phyloP scores from a whole-genome alignment of 2,113 vertebrate genomes.

The Tachysurus fulvidraco region DNA sequence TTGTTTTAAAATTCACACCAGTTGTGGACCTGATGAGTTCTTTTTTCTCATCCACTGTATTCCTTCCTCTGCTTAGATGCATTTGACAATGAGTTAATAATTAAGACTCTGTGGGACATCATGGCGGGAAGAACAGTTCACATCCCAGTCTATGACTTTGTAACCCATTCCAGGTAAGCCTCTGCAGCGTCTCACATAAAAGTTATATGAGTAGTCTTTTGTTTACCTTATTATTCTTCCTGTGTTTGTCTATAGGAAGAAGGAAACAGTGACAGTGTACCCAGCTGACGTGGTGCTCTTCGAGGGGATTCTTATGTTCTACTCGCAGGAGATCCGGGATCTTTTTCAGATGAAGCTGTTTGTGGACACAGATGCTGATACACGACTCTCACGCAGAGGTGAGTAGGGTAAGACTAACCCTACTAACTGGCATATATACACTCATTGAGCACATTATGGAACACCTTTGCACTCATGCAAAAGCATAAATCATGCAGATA shows the following conservation, averaged over 20 bases:
- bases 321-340: slow-evolving; percentile 88
- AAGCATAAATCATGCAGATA: too few relatives aligned
- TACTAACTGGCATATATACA: background rate
- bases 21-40: background rate
- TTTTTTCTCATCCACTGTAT: slow-evolving; percentile 18
- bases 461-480: too few relatives aligned
- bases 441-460: too few relatives aligned
- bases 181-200: background rate
- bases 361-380: slow-evolving; percentile 90
- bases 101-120: slow-evolving; percentile 85
- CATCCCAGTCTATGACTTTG: slow-evolving; percentile 93
- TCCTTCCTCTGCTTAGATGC: slow-evolving; percentile 75
- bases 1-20: background rate
- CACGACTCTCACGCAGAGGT: slow-evolving; percentile 91
- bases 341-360: slow-evolving; percentile 97
- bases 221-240: background rate
- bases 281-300: slow-evolving; percentile 92
- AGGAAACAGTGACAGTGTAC: slow-evolving; percentile 86
- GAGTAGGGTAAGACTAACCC: slow-evolving; percentile 18
- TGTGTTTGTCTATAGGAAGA: slow-evolving; percentile 75
- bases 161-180: slow-evolving; percentile 87
- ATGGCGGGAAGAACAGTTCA: slow-evolving; percentile 87
- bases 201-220: background rate
- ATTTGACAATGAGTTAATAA: slow-evolving; percentile 91
- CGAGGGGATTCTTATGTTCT: slow-evolving; percentile 92